Evolutionary conservation across 2,797 vertebrate genomes (phyloP), one percentile per base, ranked within the genome.

Genomic region (Tragopan temminckii): DNA sequence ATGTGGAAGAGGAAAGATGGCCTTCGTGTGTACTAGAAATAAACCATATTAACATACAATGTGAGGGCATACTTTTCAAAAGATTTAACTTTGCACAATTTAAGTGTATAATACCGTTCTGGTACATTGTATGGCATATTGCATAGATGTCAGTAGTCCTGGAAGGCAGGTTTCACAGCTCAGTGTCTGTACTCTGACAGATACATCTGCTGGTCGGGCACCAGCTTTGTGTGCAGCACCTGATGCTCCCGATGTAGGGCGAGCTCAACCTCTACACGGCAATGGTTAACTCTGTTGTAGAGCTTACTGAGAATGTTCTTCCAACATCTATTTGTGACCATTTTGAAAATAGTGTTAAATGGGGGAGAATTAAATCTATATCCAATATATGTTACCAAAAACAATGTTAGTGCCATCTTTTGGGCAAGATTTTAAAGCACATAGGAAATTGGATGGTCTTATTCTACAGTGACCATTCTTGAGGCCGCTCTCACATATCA

Each of bases 341-440:
- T 75, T 86, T 84, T 86, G 85, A 77, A 77, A 50, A 77, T 48
- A 23, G 55, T 77, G 89, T 80, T 50, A 20, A 48, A 33, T 40
- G 59, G 72, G 70, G 59, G 85, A 92, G 74, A 94, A 89, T 92
- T 85, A 92, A 94, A 95, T 95, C 85, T 91, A 92, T 94, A 96
- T 87, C 58, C 53, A 75, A 87, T 92, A 91, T 94, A 95, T 76
- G 79, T 92, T 92, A 89, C 95, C 95, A 81, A 97, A 96, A 97
- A 93, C 95, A 95, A 95, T 96, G 94, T 95, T 95, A 96, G 95
- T 96, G 94, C 96, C 95, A 97, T 97, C 96, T 95, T 97, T 97
- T 96, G 90, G 94, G 95, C 95, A 95, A 97, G 93, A 94, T 94
- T 96, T 97, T 97, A 94, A 97, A 95, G 85, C 93, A 96, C 89